Evolutionary conservation across 2,797 vertebrate species (phyloP), one percentile per base, ranked within the genome.

Genomic region (Gambelia wislizenii): DNA sequence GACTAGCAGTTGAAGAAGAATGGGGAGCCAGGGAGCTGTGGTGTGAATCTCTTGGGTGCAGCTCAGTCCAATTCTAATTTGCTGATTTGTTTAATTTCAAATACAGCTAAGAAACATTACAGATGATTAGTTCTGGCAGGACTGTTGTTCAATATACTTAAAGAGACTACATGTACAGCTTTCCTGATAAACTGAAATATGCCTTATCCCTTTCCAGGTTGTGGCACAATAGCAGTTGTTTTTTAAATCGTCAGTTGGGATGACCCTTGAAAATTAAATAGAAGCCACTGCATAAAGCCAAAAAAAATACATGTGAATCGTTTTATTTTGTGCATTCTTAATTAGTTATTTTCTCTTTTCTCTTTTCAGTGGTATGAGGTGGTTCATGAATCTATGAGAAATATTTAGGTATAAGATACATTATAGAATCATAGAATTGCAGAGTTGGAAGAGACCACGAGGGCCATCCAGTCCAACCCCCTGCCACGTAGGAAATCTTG

Each of bases 181-280:
- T 95, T 91, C 91, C 85, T 90, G 86, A 93, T 91, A 94, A 95
- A 92, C 75, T 89, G 86, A 94, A 96, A 92, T 92, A 94, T 74
- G n/a, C 89, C 84, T 96, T 83, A 92, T 95, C 84, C 89, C 74
- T 95, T 95, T 94, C 88, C 90, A 95, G 89, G 86, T n/a, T 93
- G 75, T 93, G 90, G 82, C 86, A 94, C 84, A 95, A 82, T 87
- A 94, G 92, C 87, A 94, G 93, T 80, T 94, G 83, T 70, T 93
- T 95, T n/a, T 94, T 80, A 92, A 95, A 95, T 92, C 94, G 90
- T 94, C 95, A 95, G 84, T 82, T 92, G 95, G 95, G 93, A 94
- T 81, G 91, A 85, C 85, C 93, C 93, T 96, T 96, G 91, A 95
- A 96, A 96, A 95, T 89, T 91, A 95, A 96, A 96, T 95, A 89